These are phyloP conservation scores for Smutsia gigantea DNA, from an alignment of 2,797 vertebrate species.

Conservation along the genomic window DNA sequence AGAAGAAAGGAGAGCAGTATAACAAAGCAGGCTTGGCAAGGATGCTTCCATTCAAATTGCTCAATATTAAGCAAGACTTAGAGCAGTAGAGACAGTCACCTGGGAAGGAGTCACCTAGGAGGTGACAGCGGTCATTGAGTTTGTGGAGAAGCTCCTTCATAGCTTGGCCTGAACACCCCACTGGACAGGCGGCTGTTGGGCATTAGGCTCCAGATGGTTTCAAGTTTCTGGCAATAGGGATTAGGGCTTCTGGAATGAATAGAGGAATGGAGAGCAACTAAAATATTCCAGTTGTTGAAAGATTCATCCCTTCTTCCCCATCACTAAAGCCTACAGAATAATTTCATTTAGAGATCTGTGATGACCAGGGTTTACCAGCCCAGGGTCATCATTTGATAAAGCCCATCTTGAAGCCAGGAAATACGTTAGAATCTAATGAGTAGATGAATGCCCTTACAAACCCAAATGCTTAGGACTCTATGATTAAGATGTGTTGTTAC, in stretches of 20 bases:
- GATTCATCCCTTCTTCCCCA: not conserved
- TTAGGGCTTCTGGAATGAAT: not conserved
- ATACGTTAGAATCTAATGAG: conserved; percentile 41
- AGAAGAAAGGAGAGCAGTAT: not conserved
- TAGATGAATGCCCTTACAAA: not conserved
- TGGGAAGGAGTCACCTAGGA: not conserved
- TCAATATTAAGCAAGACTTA: not conserved
- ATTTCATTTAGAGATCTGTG: not conserved
- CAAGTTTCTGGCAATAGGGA: not conserved
- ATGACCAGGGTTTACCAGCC: not conserved
- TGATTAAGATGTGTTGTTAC: not conserved
- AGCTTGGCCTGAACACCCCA: not conserved
- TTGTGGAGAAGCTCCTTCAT: not conserved
- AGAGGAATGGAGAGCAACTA: not conserved
- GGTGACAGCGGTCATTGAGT: not conserved
- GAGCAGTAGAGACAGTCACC: not conserved
- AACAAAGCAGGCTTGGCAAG: not conserved
- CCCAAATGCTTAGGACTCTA: not conserved
- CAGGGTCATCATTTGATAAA: not conserved
- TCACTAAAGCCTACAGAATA: not conserved
- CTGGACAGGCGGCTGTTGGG: not conserved
- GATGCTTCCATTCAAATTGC: not conserved
- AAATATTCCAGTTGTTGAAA: not conserved
- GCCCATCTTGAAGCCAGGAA: not conserved
- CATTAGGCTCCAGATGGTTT: not conserved